A percentile compares a stretch with the other conserved stretches of the same genome.
Conservation (phyloP, 2,113 vertebrate species). For the Oreochromis niloticus region DNA sequence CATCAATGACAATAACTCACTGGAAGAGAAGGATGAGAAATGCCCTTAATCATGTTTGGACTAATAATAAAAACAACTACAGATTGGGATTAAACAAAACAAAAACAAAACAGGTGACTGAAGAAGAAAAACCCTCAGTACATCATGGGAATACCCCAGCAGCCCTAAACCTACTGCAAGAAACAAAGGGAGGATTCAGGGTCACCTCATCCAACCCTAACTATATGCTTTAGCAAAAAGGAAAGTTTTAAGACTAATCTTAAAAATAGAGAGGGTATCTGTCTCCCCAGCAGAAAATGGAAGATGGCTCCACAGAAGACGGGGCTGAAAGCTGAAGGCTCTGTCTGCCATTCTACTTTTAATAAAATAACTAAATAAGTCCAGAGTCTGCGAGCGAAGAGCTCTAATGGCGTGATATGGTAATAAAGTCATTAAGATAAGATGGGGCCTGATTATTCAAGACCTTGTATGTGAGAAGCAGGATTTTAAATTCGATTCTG, state of each 20-base stretch:
- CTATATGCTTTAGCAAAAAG: not conserved
- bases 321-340: not conserved
- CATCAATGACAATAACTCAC: not conserved
- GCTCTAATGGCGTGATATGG: not conserved
- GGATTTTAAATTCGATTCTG: not conserved
- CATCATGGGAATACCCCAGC: not conserved
- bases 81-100: not conserved
- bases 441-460: not conserved
- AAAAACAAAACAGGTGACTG: not conserved
- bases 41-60: not conserved
- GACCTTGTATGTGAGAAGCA: not conserved
- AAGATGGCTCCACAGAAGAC: not conserved
- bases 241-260: not conserved
- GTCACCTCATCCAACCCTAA: not conserved
- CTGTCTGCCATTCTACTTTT: not conserved
- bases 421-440: not conserved
- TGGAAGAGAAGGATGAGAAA: not conserved
- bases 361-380: not conserved
- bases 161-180: not conserved
- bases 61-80: not conserved
- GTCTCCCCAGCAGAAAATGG: not conserved
- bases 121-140: not conserved
- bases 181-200: not conserved
- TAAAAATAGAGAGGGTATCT: not conserved
- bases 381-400: not conserved